phyloP scores from a whole-genome alignment of 2,113 vertebrate genomes.

The Crypturellus undulatus region DNA sequence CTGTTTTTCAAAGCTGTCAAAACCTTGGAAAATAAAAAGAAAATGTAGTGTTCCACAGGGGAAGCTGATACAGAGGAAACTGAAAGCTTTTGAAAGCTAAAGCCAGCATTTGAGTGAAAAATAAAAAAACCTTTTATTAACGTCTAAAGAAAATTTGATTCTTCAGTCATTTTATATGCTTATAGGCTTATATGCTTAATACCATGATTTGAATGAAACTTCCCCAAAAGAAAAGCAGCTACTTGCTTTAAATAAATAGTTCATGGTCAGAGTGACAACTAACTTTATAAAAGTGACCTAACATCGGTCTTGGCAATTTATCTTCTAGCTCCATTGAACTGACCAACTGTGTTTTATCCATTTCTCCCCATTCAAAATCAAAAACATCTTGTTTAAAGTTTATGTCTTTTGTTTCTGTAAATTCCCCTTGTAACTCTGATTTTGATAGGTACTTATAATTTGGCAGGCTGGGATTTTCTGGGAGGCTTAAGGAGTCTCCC shows the following conservation, averaged over 20 bases:
- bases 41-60: neutral
- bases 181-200: neutral
- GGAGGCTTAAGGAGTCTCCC: neutral
- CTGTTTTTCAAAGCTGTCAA: neutral
- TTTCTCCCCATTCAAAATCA: neutral
- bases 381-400: neutral
- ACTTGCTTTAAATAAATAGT: constrained; percentile 9
- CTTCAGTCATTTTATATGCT: neutral
- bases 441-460: neutral
- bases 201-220: constrained; percentile 18
- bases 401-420: neutral
- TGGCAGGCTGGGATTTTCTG: neutral
- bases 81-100: constrained; percentile 1
- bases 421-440: neutral
- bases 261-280: constrained; percentile 31
- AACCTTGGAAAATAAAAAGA: neutral
- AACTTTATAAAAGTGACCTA: neutral
- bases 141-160: constrained; percentile 9
- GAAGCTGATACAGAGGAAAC: neutral
- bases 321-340: neutral
- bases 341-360: neutral
- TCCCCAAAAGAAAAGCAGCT: constrained; percentile 21
- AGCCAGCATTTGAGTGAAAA: constrained; percentile 5
- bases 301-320: neutral
- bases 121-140: neutral